phyloP scores from a whole-genome alignment of 2,888 invertebrate genomes.

The Podabrus alpinus region DNA sequence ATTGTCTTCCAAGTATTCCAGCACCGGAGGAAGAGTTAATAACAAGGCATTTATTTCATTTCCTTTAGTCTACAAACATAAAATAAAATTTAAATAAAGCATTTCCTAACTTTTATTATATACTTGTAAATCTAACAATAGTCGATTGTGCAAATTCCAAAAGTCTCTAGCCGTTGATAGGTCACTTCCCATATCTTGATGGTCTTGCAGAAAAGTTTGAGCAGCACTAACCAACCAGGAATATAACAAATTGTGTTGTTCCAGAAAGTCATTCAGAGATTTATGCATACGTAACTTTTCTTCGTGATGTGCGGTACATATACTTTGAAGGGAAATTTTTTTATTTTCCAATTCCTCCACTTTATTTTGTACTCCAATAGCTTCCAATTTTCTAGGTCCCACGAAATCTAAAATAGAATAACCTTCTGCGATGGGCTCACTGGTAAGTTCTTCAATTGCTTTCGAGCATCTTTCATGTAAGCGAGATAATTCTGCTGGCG shows the following conservation, averaged over 20 bases:
- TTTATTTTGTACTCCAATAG: constrained; percentile 67
- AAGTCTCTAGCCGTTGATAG: constrained; percentile 71
- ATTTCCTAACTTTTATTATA: constrained; percentile 32
- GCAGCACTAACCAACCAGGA: constrained; percentile 77
- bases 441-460: constrained; percentile 69
- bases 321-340: constrained; percentile 66
- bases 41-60: constrained; percentile 69
- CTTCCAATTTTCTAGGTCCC: constrained; percentile 65
- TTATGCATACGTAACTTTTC: constrained; percentile 71
- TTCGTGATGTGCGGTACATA: constrained; percentile 70
- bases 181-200: constrained; percentile 75
- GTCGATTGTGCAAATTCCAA: constrained; percentile 71
- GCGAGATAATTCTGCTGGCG: constrained; percentile 69
- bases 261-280: constrained; percentile 69
- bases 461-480: constrained; percentile 69
- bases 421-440: constrained; percentile 71
- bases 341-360: constrained; percentile 76
- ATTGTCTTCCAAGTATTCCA: constrained; percentile 68
- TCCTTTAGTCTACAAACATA: constrained; percentile 62
- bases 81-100: not conserved
- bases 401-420: constrained; percentile 62
- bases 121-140: constrained; percentile 75
- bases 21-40: constrained; percentile 64
- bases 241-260: constrained; percentile 70
- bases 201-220: constrained; percentile 72